Conservation (phyloP, 2,113 vertebrate genomes). For the Cranoglanis bouderius region DNA sequence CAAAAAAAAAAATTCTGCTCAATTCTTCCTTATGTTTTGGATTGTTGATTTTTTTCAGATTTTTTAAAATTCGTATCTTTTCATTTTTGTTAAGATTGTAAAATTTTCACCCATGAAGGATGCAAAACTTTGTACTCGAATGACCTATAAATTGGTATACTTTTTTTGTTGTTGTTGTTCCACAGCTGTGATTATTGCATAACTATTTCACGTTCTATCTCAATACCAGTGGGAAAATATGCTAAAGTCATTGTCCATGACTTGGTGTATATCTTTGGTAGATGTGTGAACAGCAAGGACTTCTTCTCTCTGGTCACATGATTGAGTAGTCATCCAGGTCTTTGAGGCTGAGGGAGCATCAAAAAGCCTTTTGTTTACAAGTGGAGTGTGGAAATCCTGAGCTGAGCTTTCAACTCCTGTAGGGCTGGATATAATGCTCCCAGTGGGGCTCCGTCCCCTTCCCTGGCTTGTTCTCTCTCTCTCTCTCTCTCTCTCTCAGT, state of each 20-base stretch:
- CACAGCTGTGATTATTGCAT: background rate
- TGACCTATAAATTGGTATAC: background rate
- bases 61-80: background rate
- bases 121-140: background rate
- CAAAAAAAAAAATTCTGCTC: background rate
- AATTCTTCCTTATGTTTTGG: background rate
- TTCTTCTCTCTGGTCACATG: constrained; percentile 58
- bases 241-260: background rate
- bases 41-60: background rate
- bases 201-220: background rate
- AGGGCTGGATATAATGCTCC: constrained; percentile 51
- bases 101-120: background rate
- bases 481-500: constrained; percentile 15
- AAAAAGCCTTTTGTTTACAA: constrained; percentile 68
- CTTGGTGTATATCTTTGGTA: constrained; percentile 18
- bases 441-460: constrained; percentile 40
- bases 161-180: background rate
- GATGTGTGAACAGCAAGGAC: constrained; percentile 27
- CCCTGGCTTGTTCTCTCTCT: constrained; percentile 4
- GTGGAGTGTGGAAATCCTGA: constrained; percentile 55
- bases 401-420: constrained; percentile 44
- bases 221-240: background rate
- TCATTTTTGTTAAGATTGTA: background rate
- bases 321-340: constrained; percentile 55
- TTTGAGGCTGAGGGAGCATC: constrained; percentile 57